Conservation (phyloP, 2,888 invertebrate species). For the Adelognathus sp. region DNA sequence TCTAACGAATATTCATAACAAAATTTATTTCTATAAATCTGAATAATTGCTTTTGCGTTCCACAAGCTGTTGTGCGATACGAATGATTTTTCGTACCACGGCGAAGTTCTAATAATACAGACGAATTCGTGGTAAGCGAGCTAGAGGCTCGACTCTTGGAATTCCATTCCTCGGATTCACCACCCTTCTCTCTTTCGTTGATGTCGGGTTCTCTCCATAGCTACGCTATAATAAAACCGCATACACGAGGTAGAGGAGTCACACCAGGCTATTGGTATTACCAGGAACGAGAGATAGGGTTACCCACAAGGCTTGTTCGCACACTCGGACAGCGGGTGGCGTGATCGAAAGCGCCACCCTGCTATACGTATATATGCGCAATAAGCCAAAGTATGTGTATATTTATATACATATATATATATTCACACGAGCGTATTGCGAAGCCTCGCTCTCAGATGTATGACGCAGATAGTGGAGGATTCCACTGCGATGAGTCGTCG, state of each 20-base stretch:
- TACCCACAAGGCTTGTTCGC: conserved; percentile 30
- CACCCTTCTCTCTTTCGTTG: conserved; percentile 6
- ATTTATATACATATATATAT: not conserved
- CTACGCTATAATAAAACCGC: conserved; percentile 30
- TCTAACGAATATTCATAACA: not conserved
- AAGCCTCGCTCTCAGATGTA: conserved; percentile 48
- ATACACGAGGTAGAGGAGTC: conserved; percentile 5
- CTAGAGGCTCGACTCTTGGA: conserved; percentile 34
- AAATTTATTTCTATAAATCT: not conserved
- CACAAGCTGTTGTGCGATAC: conserved; percentile 7
- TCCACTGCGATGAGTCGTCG: conserved; percentile 64
- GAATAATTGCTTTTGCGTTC: not conserved
- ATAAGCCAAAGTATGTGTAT: not conserved
- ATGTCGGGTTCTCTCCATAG: conserved; percentile 9
- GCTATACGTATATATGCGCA: conserved; percentile 9
- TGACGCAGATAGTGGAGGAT: conserved; percentile 63
- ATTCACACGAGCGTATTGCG: conserved; percentile 3
- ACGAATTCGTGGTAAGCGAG: conserved; percentile 14
- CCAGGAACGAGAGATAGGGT: conserved; percentile 48
- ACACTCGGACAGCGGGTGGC: conserved; percentile 44
- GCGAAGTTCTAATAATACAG: conserved; percentile 36
- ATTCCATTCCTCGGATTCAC: conserved; percentile 50
- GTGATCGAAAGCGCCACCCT: conserved; percentile 64
- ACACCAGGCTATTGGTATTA: conserved; percentile 46
- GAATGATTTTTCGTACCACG: conserved; percentile 17